Percentiles rank a stretch among this genome's conserved stretches.
These are phyloP conservation scores for Fulmarus glacialis DNA, from an alignment of 2,113 vertebrate genomes.

Conservation along the genomic window DNA sequence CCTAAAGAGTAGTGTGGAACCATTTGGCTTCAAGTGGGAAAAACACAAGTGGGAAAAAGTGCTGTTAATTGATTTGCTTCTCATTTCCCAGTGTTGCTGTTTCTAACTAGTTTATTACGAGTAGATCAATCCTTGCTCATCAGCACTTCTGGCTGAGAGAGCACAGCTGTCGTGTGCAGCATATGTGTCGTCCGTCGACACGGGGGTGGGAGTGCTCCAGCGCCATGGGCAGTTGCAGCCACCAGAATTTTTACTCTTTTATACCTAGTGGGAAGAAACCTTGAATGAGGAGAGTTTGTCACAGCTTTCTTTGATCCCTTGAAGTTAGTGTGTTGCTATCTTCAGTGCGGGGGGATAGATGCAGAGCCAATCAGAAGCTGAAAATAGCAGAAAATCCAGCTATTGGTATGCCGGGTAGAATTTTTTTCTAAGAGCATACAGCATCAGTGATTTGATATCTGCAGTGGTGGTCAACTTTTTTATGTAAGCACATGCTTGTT, in stretches of 20 bases:
- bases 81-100: not conserved
- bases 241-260: not conserved
- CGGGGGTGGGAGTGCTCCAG: not conserved
- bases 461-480: not conserved
- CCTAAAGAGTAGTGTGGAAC: not conserved
- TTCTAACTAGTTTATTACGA: not conserved
- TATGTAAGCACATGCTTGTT: not conserved
- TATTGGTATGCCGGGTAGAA: not conserved
- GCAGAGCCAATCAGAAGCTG: not conserved
- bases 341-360: not conserved
- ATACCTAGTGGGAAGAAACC: not conserved
- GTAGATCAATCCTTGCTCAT: not conserved
- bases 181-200: accelerated
- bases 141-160: not conserved
- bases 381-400: not conserved
- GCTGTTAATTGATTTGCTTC: constrained; percentile 2
- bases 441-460: not conserved
- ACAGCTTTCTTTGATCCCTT: not conserved
- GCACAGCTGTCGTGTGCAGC: not conserved
- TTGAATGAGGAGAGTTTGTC: not conserved
- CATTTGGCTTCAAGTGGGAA: not conserved
- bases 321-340: not conserved
- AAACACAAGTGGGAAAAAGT: not conserved
- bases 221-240: accelerated
- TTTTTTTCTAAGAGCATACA: not conserved